Conservation (phyloP, 2,797 vertebrate genomes). For the Fistularia tabacaria region DNA sequence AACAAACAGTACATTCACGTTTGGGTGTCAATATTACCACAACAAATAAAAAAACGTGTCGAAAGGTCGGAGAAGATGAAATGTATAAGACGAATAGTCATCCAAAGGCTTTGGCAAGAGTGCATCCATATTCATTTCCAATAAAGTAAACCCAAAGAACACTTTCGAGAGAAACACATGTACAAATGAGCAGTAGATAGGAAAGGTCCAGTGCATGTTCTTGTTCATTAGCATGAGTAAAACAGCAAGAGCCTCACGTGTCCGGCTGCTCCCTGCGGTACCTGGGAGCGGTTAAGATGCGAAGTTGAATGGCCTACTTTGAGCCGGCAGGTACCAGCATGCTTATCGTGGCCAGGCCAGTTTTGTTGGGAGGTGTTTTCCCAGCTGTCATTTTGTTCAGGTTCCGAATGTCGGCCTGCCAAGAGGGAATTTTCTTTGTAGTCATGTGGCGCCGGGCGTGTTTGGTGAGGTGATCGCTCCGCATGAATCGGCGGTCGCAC, state of each 20-base stretch:
- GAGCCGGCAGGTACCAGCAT: constrained; percentile 74
- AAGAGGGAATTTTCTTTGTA: constrained; percentile 89
- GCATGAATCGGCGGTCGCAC: constrained; percentile 96
- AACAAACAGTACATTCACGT: constrained; percentile 67
- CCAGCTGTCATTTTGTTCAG: constrained; percentile 79
- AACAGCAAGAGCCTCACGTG: constrained; percentile 63
- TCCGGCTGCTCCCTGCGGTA: constrained; percentile 59
- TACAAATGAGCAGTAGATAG: constrained; percentile 69
- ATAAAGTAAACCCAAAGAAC: constrained; percentile 72
- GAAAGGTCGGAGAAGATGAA: constrained; percentile 41
- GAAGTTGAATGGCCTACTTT: constrained; percentile 56
- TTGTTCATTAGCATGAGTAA: constrained; percentile 61
- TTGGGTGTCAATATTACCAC: constrained; percentile 49
- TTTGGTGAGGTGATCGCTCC: constrained; percentile 96
- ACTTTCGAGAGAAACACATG: constrained; percentile 51
- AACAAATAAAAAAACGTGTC: constrained; percentile 41
- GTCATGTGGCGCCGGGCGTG: constrained; percentile 93
- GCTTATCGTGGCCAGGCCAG: constrained; percentile 69
- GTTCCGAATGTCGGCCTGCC: constrained; percentile 88
- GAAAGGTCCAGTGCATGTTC: constrained; percentile 80
- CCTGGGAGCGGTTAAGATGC: constrained; percentile 47
- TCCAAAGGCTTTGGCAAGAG: constrained; percentile 82
- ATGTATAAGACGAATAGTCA: constrained; percentile 68
- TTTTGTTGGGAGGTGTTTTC: constrained; percentile 63
- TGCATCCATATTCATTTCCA: constrained; percentile 65